phyloP scores from a whole-genome alignment of 2,797 vertebrate genomes.

The Scomberomorus guttatus region DNA sequence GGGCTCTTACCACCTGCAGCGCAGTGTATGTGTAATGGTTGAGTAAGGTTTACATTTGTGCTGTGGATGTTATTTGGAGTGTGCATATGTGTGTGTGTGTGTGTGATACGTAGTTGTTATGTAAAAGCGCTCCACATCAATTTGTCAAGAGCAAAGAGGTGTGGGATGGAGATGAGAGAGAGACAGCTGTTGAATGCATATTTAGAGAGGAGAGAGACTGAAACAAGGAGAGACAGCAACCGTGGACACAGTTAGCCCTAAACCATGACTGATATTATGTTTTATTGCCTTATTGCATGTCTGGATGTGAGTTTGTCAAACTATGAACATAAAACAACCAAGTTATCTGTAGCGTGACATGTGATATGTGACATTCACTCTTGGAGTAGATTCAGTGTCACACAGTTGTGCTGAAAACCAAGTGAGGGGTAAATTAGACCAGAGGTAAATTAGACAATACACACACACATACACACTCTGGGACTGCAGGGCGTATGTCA shows the following conservation, averaged over 20 bases:
- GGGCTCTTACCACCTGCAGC: constrained; percentile 58
- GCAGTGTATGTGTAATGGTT: constrained; percentile 48
- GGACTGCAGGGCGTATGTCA: constrained; percentile 63
- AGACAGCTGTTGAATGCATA: constrained; percentile 84
- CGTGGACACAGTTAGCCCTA: constrained; percentile 37
- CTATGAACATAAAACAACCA: constrained; percentile 23
- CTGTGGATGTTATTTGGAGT: constrained; percentile 60
- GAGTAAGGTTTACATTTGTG: constrained; percentile 59
- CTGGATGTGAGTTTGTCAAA: constrained; percentile 17
- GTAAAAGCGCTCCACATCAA: constrained; percentile 82
- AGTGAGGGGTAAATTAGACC: constrained; percentile 51
- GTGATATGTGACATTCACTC: constrained; percentile 1
- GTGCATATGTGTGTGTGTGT: constrained; percentile 40
- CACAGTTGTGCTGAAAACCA: constrained; percentile 37
- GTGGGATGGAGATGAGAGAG: constrained; percentile 79
- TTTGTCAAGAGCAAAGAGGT: constrained; percentile 82
- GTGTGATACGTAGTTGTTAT: constrained; percentile 64
- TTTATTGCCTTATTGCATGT: constrained; percentile 25
- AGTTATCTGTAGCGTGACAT: background rate
- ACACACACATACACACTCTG: constrained; percentile 37
- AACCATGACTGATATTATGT: constrained; percentile 40
- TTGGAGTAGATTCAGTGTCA: constrained; percentile 31
- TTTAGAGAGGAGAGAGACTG: constrained; percentile 62
- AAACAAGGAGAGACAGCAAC: constrained; percentile 59
- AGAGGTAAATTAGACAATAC: constrained; percentile 56